Conservation (phyloP, 2,113 vertebrate species). For the Neolamprologus modestus region DNA sequence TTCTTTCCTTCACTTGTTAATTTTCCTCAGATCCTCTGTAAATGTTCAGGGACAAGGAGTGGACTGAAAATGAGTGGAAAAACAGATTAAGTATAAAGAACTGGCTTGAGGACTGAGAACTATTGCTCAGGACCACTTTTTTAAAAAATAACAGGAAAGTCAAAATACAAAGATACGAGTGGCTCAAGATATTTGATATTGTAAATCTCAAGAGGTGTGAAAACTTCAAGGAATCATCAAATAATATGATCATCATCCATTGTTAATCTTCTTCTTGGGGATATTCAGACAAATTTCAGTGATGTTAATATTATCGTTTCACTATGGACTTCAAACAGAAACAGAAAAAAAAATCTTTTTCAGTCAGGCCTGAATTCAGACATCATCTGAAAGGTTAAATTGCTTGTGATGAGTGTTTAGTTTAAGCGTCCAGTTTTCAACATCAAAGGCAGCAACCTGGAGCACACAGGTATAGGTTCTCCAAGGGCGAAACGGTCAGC, state of each 20-base stretch:
- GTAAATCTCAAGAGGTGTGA: fast-evolving
- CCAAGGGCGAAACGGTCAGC: neutral
- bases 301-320: neutral
- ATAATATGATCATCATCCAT: neutral
- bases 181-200: neutral
- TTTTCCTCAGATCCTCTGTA: neutral
- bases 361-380: neutral
- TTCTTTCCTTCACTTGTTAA: neutral
- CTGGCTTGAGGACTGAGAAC: neutral
- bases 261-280: neutral
- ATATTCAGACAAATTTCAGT: neutral
- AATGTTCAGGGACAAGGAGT: neutral
- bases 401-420: neutral
- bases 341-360: neutral
- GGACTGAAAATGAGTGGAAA: neutral
- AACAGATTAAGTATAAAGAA: fast-evolving
- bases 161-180: fast-evolving
- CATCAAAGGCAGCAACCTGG: neutral
- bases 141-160: neutral
- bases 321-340: neutral
- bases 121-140: neutral
- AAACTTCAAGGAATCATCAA: neutral
- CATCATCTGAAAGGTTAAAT: neutral
- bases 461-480: neutral
- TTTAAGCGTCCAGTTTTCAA: fast-evolving